These are phyloP conservation scores for Parnassius orleans DNA, from an alignment of 2,888 invertebrate genomes.

Conservation along the genomic window DNA sequence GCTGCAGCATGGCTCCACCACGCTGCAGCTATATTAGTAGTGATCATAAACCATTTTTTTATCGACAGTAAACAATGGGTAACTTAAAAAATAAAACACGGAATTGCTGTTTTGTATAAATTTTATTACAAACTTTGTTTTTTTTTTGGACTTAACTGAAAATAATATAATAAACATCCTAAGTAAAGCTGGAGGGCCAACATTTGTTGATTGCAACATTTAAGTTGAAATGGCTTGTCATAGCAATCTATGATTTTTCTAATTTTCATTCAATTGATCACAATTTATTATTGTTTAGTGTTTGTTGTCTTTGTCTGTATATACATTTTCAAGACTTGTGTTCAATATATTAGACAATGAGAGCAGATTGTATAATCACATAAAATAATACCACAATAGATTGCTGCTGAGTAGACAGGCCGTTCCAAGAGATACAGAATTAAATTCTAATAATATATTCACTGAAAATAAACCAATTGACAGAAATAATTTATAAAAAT, in stretches of 20 bases:
- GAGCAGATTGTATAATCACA: neutral
- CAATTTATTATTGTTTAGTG: no score
- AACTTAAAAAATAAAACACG: slow-evolving; percentile 20
- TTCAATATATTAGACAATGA: neutral
- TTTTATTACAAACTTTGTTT: slow-evolving; percentile 78
- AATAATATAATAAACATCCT: slow-evolving; percentile 70
- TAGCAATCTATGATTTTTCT: slow-evolving; percentile 5
- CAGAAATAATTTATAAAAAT: slow-evolving; percentile 73
- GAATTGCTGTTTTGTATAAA: slow-evolving; percentile 65
- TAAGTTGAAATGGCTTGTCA: slow-evolving; percentile 58
- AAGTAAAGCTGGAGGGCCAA: slow-evolving; percentile 61
- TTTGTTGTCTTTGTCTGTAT: no score
- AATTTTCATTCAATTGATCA: no score
- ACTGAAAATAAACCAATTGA: slow-evolving; percentile 42
- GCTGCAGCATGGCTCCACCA: no score
- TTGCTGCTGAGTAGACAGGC: slow-evolving; percentile 47
- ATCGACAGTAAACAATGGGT: no score
- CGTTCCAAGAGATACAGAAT: slow-evolving; percentile 45
- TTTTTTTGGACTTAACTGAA: slow-evolving; percentile 74
- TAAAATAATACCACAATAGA: neutral
- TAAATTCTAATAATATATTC: slow-evolving; percentile 49
- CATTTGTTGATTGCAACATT: slow-evolving; percentile 57
- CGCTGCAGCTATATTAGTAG: no score
- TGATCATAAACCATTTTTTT: no score
- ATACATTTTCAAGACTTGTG: no score